These are phyloP conservation scores for Hydraecia micacea DNA, from an alignment of 2,888 invertebrate genomes.

Conservation along the genomic window DNA sequence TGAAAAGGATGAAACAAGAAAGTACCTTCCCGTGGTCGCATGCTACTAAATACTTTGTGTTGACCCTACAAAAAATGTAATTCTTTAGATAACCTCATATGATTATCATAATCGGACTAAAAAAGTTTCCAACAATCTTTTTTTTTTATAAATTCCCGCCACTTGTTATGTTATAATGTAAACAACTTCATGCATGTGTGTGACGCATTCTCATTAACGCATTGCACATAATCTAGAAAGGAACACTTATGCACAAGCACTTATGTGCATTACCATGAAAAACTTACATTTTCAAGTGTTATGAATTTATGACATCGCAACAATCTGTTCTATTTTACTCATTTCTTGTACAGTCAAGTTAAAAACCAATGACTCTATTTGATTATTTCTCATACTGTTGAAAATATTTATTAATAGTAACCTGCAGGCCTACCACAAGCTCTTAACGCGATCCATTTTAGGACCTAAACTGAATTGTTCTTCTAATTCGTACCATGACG, in stretches of 20 bases:
- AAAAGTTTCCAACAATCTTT: neutral
- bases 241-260: neutral
- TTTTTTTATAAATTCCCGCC: neutral
- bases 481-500: too few relatives aligned
- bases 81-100: neutral
- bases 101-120: neutral
- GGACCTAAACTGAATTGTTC: too few relatives aligned
- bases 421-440: too few relatives aligned
- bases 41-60: too few relatives aligned
- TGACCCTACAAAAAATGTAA: too few relatives aligned
- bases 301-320: neutral
- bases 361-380: neutral
- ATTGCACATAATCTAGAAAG: neutral
- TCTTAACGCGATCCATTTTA: too few relatives aligned
- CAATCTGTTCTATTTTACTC: neutral
- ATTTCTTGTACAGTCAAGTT: neutral
- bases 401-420: too few relatives aligned
- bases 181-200: neutral
- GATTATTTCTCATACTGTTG: too few relatives aligned
- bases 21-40: too few relatives aligned
- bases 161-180: neutral
- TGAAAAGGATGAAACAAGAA: too few relatives aligned
- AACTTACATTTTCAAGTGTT: neutral
- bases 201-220: neutral
- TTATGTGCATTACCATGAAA: neutral